Evolutionary conservation across 2,113 vertebrate species (phyloP).

Genomic region (Gallinago paraguaiae): DNA sequence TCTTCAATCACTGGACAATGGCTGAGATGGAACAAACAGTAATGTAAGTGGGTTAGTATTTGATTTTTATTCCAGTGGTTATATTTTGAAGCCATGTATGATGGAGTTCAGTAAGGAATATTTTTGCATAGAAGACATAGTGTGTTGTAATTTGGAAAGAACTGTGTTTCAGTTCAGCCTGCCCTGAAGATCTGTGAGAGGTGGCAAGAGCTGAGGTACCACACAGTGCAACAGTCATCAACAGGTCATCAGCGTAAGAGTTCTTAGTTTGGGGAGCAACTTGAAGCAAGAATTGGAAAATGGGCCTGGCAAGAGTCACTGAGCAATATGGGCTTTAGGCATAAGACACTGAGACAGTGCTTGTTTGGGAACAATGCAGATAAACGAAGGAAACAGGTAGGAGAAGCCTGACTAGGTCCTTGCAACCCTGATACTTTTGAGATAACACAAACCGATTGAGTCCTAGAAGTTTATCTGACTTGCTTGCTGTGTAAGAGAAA

Average conservation of each 20-base stretch:
- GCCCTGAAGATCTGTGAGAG: not conserved
- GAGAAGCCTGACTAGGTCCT: not conserved
- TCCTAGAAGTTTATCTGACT: not conserved
- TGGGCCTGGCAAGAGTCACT: not conserved
- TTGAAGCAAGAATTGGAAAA: not conserved
- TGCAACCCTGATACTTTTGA: not conserved
- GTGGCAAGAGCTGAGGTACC: not conserved
- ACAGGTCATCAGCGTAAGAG: not conserved
- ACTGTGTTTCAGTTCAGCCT: not conserved
- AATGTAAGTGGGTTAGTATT: not conserved
- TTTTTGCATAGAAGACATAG: not conserved
- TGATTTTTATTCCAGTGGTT: not conserved
- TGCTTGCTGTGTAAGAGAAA: not conserved
- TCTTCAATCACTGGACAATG: not conserved
- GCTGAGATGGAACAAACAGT: not conserved
- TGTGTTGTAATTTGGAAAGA: not conserved
- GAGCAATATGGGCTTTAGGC: not conserved
- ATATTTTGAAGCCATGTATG: not conserved
- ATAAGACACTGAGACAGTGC: not conserved
- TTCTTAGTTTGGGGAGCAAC: not conserved
- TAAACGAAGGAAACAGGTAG: not conserved
- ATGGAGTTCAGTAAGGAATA: not conserved
- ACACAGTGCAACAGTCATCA: not conserved
- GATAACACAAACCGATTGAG: not conserved
- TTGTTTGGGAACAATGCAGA: not conserved